Evolutionary conservation across 2,797 vertebrate genomes (phyloP).

Genomic region (Leptoclinus maculatus): DNA sequence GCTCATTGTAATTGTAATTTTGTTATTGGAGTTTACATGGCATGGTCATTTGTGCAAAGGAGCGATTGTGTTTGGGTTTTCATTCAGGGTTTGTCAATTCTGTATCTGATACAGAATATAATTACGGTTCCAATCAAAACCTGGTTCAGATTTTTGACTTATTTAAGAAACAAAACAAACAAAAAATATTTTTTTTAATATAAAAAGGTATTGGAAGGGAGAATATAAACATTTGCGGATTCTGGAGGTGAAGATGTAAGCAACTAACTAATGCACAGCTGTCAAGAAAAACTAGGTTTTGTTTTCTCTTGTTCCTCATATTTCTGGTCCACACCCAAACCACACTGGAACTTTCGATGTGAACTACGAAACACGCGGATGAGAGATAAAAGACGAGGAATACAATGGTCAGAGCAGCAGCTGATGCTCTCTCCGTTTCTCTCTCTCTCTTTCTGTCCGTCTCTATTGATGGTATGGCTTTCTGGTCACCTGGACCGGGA

Average conservation of each 20-base stretch:
- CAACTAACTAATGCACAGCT: background rate
- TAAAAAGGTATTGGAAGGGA: background rate
- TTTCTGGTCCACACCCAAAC: conserved; percentile 6
- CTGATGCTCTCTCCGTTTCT: conserved; percentile 19
- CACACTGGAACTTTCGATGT: conserved; percentile 10
- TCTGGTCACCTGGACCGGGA: conserved; percentile 45
- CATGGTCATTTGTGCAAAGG: background rate
- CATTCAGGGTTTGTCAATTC: background rate
- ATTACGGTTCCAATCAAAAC: background rate
- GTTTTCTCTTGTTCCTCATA: background rate
- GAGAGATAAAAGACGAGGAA: conserved; percentile 33
- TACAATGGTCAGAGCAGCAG: conserved; percentile 40
- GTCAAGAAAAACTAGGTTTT: background rate
- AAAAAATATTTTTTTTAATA: no score
- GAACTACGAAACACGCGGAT: background rate
- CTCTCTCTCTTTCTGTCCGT: background rate
- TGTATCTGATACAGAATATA: background rate
- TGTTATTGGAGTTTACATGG: background rate
- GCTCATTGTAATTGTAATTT: background rate
- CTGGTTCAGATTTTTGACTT: background rate
- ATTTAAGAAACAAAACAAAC: background rate
- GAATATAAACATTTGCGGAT: background rate
- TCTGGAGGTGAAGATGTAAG: background rate
- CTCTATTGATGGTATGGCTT: conserved; percentile 22
- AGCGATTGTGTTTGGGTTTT: background rate